Conservation (phyloP, 2,113 vertebrate species). For the Seriola rivoliana region DNA sequence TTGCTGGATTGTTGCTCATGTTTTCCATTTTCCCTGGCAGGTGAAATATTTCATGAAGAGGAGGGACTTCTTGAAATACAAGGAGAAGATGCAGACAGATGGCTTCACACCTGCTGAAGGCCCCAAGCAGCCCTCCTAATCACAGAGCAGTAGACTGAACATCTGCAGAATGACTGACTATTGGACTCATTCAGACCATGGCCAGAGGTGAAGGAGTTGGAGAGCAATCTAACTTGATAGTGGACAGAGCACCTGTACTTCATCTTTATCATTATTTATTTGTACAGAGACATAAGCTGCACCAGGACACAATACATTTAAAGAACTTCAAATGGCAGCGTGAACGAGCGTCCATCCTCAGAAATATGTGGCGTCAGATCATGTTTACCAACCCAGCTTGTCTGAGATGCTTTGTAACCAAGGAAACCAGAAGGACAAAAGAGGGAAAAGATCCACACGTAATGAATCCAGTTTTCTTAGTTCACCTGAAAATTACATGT, state of each 20-base stretch:
- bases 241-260: not conserved
- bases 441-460: not conserved
- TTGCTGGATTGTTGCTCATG: not conserved
- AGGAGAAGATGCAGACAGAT: slow-evolving; percentile 88
- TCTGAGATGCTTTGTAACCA: slow-evolving; percentile 1
- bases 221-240: not conserved
- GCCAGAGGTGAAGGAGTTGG: slow-evolving; percentile 5
- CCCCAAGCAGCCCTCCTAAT: slow-evolving; percentile 75
- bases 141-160: not conserved
- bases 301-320: not conserved
- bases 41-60: slow-evolving; percentile 95
- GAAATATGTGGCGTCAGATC: not conserved
- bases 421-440: not conserved
- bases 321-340: not conserved
- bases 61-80: slow-evolving; percentile 95
- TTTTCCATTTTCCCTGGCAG: slow-evolving; percentile 74
- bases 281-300: slow-evolving; percentile 6
- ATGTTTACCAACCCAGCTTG: not conserved
- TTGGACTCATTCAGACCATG: not conserved
- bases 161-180: not conserved
- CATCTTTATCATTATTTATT: slow-evolving; percentile 51
- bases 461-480: not conserved
- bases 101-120: slow-evolving; percentile 84
- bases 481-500: no score
- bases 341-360: not conserved